Evolutionary conservation across 2,113 vertebrate genomes (phyloP).

Genomic region (Heloderma charlesbogerti): DNA sequence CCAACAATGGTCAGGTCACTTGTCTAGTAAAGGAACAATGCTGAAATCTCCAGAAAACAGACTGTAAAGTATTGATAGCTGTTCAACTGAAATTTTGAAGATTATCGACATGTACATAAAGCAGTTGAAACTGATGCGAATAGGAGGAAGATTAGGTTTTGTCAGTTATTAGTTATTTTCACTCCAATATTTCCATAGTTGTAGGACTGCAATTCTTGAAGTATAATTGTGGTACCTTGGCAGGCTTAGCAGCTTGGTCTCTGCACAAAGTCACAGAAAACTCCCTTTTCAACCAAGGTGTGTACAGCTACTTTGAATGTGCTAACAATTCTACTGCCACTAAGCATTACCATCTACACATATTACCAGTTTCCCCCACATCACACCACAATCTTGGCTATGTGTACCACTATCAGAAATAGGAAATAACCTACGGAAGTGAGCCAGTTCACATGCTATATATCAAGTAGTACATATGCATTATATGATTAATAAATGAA

Average conservation of each 20-base stretch:
- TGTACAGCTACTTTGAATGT: neutral
- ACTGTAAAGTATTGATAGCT: neutral
- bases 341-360: neutral
- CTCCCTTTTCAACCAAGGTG: neutral
- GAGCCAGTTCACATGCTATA: neutral
- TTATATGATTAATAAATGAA: neutral
- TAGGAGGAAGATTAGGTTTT: neutral
- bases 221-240: neutral
- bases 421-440: neutral
- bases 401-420: neutral
- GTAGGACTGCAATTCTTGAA: neutral
- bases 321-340: neutral
- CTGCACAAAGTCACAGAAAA: neutral
- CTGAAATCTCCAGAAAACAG: neutral
- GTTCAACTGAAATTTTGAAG: neutral
- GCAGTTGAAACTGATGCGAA: neutral
- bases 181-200: neutral
- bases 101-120: neutral
- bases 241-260: too few species aligned
- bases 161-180: neutral
- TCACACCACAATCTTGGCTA: neutral
- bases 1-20: neutral
- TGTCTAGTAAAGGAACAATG: neutral
- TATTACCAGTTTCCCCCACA: neutral
- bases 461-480: neutral